Percentiles rank a stretch among this genome's conserved stretches.
These are phyloP conservation scores for Crossaster papposus DNA, from an alignment of 53 echinoderm and acorn worm species.

Conservation along the genomic window DNA sequence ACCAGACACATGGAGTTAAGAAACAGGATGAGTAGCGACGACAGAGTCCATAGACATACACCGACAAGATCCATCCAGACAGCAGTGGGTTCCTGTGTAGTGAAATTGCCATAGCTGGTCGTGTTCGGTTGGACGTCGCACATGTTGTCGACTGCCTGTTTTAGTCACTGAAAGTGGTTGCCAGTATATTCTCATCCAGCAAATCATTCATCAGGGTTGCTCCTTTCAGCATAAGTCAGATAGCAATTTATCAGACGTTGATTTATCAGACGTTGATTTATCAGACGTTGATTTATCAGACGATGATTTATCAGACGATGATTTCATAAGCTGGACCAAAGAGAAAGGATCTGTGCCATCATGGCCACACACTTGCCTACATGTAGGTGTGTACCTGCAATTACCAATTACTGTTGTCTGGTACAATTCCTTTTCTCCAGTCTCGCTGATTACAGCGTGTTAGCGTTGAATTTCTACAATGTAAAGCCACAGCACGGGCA, in stretches of 20 bases:
- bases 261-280: too few relatives aligned
- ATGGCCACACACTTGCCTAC: background rate
- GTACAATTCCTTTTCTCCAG: background rate
- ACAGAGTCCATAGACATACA: constrained; percentile 30
- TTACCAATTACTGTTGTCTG: background rate
- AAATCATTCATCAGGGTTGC: too few relatives aligned
- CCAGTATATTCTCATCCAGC: too few relatives aligned
- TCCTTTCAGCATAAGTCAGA: background rate
- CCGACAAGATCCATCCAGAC: background rate
- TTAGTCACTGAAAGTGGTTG: too few relatives aligned
- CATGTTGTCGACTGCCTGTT: background rate
- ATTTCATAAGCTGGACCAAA: background rate
- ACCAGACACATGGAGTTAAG: background rate
- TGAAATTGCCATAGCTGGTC: background rate
- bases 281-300: too few relatives aligned
- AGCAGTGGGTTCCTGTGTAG: background rate
- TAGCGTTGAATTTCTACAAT: background rate
- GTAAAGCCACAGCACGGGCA: background rate
- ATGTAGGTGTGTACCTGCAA: background rate
- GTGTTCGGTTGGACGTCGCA: background rate
- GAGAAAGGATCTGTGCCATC: background rate
- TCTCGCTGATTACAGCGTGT: background rate
- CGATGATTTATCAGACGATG: too few relatives aligned
- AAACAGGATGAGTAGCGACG: constrained; percentile 14
- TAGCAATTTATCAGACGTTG: background rate